Base-by-base conservation (phyloP, 2,888 invertebrate species). In the Norana najaformis region DNA sequence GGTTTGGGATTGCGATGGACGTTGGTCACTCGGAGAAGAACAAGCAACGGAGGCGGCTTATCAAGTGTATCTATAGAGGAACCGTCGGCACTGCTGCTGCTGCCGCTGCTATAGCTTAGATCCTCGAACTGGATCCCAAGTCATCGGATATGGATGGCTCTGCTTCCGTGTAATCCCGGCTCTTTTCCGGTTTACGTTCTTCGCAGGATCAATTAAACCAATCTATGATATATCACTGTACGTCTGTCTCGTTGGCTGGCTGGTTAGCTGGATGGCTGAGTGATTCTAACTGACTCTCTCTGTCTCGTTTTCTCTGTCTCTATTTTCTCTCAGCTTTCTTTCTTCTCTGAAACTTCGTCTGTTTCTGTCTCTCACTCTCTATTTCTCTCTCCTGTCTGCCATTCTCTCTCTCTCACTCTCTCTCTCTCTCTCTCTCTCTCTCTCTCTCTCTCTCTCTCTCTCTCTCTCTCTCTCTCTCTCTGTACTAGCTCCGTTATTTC, bases 181-280 rank as follows among this genome's bases (percentile, higher is more conserved):
- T 69, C 69, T 69, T n/a, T 69, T 69, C 69, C 69, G 69, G 69
- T 69, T 69, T 69, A 69, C 69, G 69, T 69, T 69, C 69, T 69
- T 30, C 69, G 69, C 30, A 30, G 69, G 69, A 69, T 69, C 69
- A 69, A 69, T 69, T 69, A 69, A n/a, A 69, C 69, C 69, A 69
- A n/a, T 69, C 69, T n/a, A n/a, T 69, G 69, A 69, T 69, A 69
- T 69, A 69, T 69, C 69, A n/a, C n/a, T 69, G 69, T 47, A 1
- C 69, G 69, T 69, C 8, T n/a, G 30, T 1, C 0, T 69, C 8
- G 69, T 8, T 30, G 69, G n/a, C n/a, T 69, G 69, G 69, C 30
- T 69, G n/a, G n/a, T n/a, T n/a, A n/a, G n/a, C 0, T 69, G 30
- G 69, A 0, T 30, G 69, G n/a, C n/a, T 69, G 69, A n/a, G n/a